phyloP scores from a whole-genome alignment of 1,140 invertebrate genomes.

The Ectropis grisescens region DNA sequence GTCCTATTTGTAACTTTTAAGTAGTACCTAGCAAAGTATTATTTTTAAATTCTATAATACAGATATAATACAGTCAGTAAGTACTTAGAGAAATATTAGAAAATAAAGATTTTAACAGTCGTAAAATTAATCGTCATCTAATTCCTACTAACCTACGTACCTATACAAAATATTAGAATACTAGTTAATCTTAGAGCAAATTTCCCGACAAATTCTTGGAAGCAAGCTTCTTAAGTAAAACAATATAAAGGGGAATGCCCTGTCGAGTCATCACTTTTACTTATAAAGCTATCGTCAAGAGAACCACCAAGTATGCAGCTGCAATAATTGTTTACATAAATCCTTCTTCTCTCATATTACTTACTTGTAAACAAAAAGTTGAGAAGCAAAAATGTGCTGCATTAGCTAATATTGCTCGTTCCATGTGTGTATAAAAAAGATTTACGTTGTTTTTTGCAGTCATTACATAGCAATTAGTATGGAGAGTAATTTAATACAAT shows the following conservation, averaged over 20 bases:
- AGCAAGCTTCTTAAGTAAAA: background rate
- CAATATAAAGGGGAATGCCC: conserved; percentile 26
- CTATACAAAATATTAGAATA: background rate
- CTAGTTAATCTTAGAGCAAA: background rate
- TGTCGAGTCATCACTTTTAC: conserved; percentile 17
- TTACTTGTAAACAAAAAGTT: background rate
- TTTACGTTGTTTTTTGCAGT: too few species aligned
- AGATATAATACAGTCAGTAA: too few species aligned
- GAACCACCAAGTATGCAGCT: conserved; percentile 6
- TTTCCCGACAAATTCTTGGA: background rate
- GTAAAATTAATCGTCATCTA: background rate
- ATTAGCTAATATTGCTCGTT: too few species aligned
- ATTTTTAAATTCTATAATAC: too few species aligned
- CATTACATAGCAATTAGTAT: background rate
- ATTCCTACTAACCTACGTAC: background rate
- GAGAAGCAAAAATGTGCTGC: background rate
- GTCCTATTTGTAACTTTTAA: too few species aligned
- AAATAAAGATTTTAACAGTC: background rate
- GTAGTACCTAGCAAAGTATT: too few species aligned
- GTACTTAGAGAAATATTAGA: too few species aligned
- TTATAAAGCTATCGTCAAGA: background rate
- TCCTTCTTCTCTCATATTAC: conserved; percentile 5
- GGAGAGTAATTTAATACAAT: background rate
- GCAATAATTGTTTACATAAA: conserved; percentile 18
- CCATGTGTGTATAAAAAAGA: too few species aligned